These are phyloP conservation scores for Sinocyclocheilus grahami DNA, from an alignment of 2,113 vertebrate species.

Conservation along the genomic window DNA sequence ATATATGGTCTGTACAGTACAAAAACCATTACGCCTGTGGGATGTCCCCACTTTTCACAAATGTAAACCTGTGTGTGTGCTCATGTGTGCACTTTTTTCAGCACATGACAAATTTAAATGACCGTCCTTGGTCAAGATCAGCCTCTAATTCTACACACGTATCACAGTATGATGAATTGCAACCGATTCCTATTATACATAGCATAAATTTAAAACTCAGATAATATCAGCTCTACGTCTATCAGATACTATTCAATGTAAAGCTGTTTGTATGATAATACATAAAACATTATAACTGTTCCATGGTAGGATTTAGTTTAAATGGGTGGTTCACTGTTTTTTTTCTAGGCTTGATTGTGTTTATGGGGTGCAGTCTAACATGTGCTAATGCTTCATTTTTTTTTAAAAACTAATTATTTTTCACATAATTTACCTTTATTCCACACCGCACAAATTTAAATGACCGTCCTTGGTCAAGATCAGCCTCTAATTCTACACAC, in stretches of 20 bases:
- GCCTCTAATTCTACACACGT: not conserved
- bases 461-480: not conserved
- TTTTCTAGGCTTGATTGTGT: too few species aligned
- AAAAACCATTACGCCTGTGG: too few species aligned
- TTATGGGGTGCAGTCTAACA: too few species aligned
- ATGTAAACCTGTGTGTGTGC: not conserved
- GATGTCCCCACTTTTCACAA: too few species aligned
- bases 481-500: not conserved
- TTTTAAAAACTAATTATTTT: too few species aligned
- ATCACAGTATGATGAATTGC: not conserved
- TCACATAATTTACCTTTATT: too few species aligned
- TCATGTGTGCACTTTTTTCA: not conserved
- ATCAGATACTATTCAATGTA: slow-evolving; percentile 9
- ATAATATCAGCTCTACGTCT: not conserved
- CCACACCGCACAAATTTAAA: not conserved
- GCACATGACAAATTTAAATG: slow-evolving; percentile 5
- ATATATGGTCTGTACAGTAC: too few species aligned
- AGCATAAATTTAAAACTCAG: not conserved
- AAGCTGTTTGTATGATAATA: not conserved
- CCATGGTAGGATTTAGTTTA: not conserved
- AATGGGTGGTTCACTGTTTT: too few species aligned
- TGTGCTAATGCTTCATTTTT: too few species aligned
- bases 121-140: not conserved
- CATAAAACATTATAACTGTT: not conserved
- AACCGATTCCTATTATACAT: not conserved